Conservation (phyloP, 2,113 vertebrate genomes). For the Felis chaus region DNA sequence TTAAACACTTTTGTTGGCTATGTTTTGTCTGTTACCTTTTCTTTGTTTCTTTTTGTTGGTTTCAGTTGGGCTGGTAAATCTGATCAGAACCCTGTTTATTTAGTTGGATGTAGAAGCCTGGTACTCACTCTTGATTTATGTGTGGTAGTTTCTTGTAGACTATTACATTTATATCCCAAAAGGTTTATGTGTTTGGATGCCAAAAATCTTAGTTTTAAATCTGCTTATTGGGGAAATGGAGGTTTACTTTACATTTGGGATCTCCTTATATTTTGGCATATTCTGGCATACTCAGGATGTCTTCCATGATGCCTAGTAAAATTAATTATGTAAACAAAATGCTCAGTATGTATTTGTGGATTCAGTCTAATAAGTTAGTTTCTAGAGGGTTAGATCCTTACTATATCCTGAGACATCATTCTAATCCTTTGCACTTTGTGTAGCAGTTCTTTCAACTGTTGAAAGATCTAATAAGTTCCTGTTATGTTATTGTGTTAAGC, state of each 20-base stretch:
- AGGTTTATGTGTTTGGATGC: not conserved
- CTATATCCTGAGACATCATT: not conserved
- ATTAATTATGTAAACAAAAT: not conserved
- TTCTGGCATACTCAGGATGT: not conserved
- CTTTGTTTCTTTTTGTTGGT: not conserved
- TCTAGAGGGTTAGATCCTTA: not conserved
- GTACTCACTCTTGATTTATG: not conserved
- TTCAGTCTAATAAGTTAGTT: not conserved
- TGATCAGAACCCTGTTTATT: not conserved
- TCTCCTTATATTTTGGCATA: not conserved
- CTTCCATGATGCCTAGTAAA: slow-evolving; percentile 11
- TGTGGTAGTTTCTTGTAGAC: slow-evolving; percentile 6
- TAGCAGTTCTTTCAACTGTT: slow-evolving; percentile 2
- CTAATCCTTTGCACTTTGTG: not conserved
- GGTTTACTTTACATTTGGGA: not conserved
- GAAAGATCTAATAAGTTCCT: slow-evolving; percentile 24
- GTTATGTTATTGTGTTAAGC: not conserved
- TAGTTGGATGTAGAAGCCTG: not conserved
- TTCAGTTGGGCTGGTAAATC: not conserved
- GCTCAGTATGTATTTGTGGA: not conserved
- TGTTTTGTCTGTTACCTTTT: not conserved
- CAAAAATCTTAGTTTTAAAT: slow-evolving; percentile 33
- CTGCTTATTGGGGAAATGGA: not conserved
- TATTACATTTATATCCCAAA: not conserved
- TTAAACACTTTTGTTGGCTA: not conserved